Conservation (phyloP, 2,113 vertebrate species). For the Bucco capensis region DNA sequence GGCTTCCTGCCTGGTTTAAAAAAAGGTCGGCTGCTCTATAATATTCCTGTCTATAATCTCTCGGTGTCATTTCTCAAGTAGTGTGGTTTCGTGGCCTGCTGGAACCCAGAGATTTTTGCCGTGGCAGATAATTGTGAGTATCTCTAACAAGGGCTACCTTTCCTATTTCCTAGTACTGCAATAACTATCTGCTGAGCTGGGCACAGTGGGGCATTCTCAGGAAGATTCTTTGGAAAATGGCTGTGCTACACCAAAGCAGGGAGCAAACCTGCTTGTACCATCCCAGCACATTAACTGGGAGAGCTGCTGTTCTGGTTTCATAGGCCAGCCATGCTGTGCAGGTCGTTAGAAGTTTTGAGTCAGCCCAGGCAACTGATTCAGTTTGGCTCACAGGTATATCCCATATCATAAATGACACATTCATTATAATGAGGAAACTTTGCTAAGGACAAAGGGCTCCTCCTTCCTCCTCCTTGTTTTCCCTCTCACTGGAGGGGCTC, state of each 20-base stretch:
- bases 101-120: neutral
- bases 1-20: neutral
- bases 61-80: neutral
- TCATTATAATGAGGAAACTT: too few relatives aligned
- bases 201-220: neutral
- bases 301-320: neutral
- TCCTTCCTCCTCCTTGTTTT: too few relatives aligned
- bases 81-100: fast-evolving
- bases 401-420: too few relatives aligned
- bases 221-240: neutral
- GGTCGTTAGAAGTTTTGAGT: too few relatives aligned
- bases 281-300: neutral
- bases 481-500: too few relatives aligned
- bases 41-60: neutral
- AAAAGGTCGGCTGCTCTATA: neutral
- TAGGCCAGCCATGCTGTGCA: too few relatives aligned
- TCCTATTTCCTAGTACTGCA: neutral
- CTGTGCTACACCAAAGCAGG: neutral
- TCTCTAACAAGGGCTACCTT: neutral
- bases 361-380: too few relatives aligned
- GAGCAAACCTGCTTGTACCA: fast-evolving
- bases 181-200: neutral
- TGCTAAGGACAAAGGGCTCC: too few relatives aligned
- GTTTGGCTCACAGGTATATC: too few relatives aligned
- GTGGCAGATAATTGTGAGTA: neutral